Conservation (phyloP, 2,797 vertebrate genomes). For the Hipposideros larvatus region DNA sequence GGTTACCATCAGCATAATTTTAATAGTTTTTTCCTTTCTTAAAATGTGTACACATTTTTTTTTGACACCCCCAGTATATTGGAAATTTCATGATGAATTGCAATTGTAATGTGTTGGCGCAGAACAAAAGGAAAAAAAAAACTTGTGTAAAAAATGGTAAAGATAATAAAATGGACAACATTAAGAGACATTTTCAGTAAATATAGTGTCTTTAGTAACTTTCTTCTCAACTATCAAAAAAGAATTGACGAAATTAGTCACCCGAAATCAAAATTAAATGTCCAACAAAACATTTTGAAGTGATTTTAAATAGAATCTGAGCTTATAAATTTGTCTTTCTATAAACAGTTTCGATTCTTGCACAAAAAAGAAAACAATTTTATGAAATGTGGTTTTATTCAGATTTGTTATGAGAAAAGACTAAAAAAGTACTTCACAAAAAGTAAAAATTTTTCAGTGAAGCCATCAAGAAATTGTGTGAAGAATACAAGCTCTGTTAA, state of each 20-base stretch:
- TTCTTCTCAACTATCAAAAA: slow-evolving; percentile 34
- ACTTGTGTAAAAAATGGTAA: background rate
- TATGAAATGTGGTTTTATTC: slow-evolving; percentile 35
- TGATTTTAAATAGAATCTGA: slow-evolving; percentile 20
- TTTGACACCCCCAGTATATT: background rate
- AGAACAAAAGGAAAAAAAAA: slow-evolving; percentile 32
- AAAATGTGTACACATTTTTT: no score
- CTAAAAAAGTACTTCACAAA: slow-evolving; percentile 12
- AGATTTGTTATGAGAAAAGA: slow-evolving; percentile 28
- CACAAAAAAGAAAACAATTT: slow-evolving; percentile 9
- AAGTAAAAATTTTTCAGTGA: background rate
- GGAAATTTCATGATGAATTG: slow-evolving; percentile 6
- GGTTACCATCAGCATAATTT: no score
- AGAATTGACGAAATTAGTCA: background rate
- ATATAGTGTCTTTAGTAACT: background rate
- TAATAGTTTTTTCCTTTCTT: no score
- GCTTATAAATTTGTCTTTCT: background rate
- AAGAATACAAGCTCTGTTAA: slow-evolving; percentile 36
- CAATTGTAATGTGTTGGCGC: background rate
- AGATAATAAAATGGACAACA: background rate
- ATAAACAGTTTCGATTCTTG: background rate
- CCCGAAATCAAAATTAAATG: slow-evolving; percentile 34
- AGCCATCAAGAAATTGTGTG: background rate
- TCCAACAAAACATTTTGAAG: slow-evolving; percentile 8
- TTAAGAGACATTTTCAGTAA: background rate